Base-by-base conservation (phyloP, 2,888 invertebrate genomes). In the Ceriagrion tenellum region DNA sequence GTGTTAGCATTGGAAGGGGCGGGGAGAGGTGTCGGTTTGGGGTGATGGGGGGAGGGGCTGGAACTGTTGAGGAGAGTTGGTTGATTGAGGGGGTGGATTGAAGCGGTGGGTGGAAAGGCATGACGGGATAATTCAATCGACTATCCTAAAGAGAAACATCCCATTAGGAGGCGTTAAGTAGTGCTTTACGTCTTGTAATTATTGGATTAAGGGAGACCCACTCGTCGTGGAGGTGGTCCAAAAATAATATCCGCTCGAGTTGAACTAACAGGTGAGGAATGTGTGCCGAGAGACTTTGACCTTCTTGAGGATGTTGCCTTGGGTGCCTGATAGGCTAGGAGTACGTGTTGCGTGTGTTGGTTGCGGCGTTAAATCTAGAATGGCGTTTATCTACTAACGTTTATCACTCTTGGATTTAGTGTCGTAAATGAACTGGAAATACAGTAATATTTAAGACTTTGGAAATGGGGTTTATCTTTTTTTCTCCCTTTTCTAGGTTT, bases 141-240 rank as follows among this genome's bases (percentile, higher is more conserved):
- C 40, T 74, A 93, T 93, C 93, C 93, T 69, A 69, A 69, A 93
- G 93, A 40, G 93, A 93, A 93, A 93, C 93, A 93, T 93, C 91
- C 91, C 91, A 91, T 91, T 91, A 91, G 40, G 40, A 30, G 47
- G n/a, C 69, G 93, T 74, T 93, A 40, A 63, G 59, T 69, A 89
- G 89, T 55, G 47, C 89, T 89, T 55, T 89, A 55, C 89, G 55
- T 63, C 47, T 12, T 69, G 93, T 93, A 93, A 93, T 93, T 47
- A 93, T 63, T 69, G 93, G 93, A 93, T 93, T 93, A 40, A 26
- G 91, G 26, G 93, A 23, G n/a, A 16, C 26, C 69, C 69, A 1
- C 10, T 13, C 30, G 30, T 55, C 30, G n/a, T 13, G 10, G 6
- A 16, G 26, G n/a, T 23, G 35, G 40, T 18, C 55, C 89, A 89